Percentiles rank a stretch among this genome's conserved stretches.
These are phyloP conservation scores for Mesorhabditis sp. DNA, from an alignment of 2,888 invertebrate genomes.

Conservation along the genomic window DNA sequence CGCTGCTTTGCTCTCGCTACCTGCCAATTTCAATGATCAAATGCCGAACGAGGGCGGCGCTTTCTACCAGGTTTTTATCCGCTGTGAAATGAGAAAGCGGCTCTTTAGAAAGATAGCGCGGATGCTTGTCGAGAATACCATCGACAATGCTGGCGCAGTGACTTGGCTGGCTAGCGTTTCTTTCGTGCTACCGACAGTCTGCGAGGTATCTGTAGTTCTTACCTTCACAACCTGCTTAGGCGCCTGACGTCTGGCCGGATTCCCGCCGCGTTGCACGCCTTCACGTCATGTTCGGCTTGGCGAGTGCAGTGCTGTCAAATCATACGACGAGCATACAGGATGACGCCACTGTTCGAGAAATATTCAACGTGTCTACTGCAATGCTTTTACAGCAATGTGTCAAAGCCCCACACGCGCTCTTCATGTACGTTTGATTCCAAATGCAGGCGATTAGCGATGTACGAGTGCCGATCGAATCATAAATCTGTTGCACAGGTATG, in stretches of 20 bases:
- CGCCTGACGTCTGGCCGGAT: constrained; percentile 7
- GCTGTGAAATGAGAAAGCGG: not conserved
- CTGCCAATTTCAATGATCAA: constrained; percentile 81
- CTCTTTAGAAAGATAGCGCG: constrained; percentile 72
- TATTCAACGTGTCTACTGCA: not conserved
- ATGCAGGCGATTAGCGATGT: constrained; percentile 72
- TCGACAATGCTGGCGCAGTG: constrained; percentile 85
- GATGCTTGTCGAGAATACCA: constrained; percentile 78
- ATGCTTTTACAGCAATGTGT: constrained; percentile 65
- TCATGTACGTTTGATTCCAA: constrained; percentile 80
- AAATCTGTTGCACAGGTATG: constrained; percentile 80
- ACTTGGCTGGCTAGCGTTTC: constrained; percentile 76
- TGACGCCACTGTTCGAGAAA: constrained; percentile 62
- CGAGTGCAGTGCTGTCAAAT: constrained; percentile 91
- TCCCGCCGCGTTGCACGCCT: constrained; percentile 62
- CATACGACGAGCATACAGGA: constrained; percentile 78
- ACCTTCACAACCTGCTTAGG: not conserved
- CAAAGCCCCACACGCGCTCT: constrained; percentile 77
- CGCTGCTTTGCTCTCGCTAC: constrained; percentile 72
- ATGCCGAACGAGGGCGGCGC: constrained; percentile 91
- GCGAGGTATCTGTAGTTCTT: constrained; percentile 16
- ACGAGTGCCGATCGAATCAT: constrained; percentile 83
- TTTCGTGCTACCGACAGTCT: constrained; percentile 61
- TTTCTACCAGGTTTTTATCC: constrained; percentile 78
- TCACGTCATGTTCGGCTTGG: constrained; percentile 81